Conservation (phyloP, 2,113 vertebrate genomes). For the Promerops cafer region DNA sequence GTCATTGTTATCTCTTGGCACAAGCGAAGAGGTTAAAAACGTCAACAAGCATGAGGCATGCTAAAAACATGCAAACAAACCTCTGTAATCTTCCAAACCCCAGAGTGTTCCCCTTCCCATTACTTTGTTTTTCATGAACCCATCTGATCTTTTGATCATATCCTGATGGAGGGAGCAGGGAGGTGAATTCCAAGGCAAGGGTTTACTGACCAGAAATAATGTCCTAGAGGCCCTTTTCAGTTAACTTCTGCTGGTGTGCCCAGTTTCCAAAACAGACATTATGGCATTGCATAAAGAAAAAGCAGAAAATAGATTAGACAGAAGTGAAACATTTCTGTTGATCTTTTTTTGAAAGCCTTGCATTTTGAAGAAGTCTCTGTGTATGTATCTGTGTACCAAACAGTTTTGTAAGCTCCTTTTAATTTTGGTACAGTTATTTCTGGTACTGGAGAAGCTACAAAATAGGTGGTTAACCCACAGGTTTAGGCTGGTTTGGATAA, state of each 20-base stretch:
- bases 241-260: neutral
- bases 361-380: neutral
- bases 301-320: neutral
- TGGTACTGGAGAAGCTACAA: neutral
- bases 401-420: neutral
- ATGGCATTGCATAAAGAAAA: neutral
- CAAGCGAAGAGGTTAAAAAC: neutral
- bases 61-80: slow-evolving; percentile 42
- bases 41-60: slow-evolving; percentile 9
- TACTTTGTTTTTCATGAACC: neutral
- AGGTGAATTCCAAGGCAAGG: neutral
- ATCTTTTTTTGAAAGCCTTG: neutral
- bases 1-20: slow-evolving; percentile 59
- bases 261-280: neutral
- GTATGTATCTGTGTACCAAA: neutral
- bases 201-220: neutral
- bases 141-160: neutral
- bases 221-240: neutral
- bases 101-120: neutral
- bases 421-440: neutral
- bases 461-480: neutral
- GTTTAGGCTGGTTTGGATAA: neutral
- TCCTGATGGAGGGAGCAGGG: neutral
- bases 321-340: neutral
- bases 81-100: slow-evolving; percentile 2